Evolutionary conservation across 2,113 vertebrate species (phyloP).

Genomic region (Laticauda colubrina): DNA sequence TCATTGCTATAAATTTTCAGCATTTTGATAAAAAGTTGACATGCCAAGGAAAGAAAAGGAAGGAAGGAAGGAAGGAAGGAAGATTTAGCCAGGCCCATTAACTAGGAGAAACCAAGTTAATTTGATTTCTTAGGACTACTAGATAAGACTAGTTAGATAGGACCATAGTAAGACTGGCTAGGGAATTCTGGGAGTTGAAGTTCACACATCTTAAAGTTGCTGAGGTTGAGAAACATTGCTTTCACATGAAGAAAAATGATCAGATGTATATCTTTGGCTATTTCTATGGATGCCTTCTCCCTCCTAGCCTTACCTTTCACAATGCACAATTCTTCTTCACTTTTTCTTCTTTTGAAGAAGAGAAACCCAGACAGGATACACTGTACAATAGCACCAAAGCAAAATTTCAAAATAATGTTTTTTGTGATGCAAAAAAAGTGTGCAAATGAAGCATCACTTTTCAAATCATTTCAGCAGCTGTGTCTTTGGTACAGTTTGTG

Average conservation of each 20-base stretch:
- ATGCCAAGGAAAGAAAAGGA: neutral
- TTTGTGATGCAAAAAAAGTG: neutral
- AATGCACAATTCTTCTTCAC: slow-evolving; percentile 64
- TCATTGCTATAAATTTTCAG: too few relatives aligned
- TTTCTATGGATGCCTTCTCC: slow-evolving; percentile 7
- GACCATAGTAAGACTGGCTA: neutral
- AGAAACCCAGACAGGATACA: slow-evolving; percentile 51
- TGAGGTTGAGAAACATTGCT: neutral
- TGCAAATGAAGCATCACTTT: neutral
- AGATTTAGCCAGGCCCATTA: slow-evolving; percentile 10
- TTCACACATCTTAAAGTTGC: neutral
- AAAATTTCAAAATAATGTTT: neutral
- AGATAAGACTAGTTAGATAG: neutral
- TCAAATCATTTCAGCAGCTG: neutral
- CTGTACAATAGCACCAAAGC: slow-evolving; percentile 38
- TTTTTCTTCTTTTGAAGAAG: slow-evolving; percentile 61
- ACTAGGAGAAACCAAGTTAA: slow-evolving; percentile 28
- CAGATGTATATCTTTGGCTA: slow-evolving; percentile 28
- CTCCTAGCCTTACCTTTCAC: slow-evolving; percentile 34
- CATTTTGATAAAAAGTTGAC: too few relatives aligned
- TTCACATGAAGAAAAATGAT: neutral
- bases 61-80: slow-evolving; percentile 18
- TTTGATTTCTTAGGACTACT: slow-evolving; percentile 35
- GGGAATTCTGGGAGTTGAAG: neutral
- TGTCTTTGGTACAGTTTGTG: neutral